Evolutionary conservation across 2,888 invertebrate genomes (phyloP).

Genomic region (Drosophila limbata): DNA sequence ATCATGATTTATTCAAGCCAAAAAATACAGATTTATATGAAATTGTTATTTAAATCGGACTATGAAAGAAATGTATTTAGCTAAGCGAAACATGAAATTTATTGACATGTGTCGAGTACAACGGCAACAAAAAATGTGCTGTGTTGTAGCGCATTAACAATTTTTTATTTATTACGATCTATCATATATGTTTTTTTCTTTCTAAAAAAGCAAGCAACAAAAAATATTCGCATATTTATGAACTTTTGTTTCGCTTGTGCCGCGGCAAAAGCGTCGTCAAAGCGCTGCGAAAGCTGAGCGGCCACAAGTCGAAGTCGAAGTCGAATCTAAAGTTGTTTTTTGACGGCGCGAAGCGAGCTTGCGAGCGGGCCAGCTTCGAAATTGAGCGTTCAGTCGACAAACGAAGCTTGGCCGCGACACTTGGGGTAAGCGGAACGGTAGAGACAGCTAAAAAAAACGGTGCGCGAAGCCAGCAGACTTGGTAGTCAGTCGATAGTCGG

Average conservation of each 20-base stretch:
- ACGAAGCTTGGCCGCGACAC: conserved; percentile 80
- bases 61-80: conserved; percentile 2
- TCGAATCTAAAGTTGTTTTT: conserved; percentile 43
- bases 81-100: conserved; percentile 9
- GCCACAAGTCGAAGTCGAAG: conserved; percentile 41
- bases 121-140: conserved; percentile 28
- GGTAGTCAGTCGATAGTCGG: conserved; percentile 47
- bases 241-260: conserved; percentile 35
- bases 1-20: neutral
- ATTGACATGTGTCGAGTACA: conserved; percentile 5
- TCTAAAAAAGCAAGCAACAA: conserved; percentile 48
- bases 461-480: conserved; percentile 67
- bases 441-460: conserved; percentile 32
- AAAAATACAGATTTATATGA: neutral
- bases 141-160: conserved; percentile 53
- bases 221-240: conserved; percentile 50
- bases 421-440: conserved; percentile 71
- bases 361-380: conserved; percentile 59
- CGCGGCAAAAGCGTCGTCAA: conserved; percentile 52
- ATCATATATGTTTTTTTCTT: conserved; percentile 39
- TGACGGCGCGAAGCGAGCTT: conserved; percentile 52
- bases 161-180: conserved; percentile 49
- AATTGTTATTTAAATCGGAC: neutral
- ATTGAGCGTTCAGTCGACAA: conserved; percentile 75
- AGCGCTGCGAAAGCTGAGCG: conserved; percentile 55